Base-by-base conservation (phyloP, 2,888 invertebrate genomes). In the Altica lythri region DNA sequence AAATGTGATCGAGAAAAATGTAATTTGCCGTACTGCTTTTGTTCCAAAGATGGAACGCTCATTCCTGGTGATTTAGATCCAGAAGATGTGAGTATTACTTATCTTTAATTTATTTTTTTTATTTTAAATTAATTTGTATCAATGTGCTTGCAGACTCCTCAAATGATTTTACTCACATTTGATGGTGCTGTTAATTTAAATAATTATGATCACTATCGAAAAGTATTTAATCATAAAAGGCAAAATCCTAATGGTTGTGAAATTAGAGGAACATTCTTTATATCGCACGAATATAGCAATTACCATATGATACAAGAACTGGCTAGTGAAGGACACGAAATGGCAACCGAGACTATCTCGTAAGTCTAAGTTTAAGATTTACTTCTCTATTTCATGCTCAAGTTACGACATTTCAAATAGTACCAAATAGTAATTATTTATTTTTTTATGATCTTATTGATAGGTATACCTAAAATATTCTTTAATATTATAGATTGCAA, bases 181-280 rank as follows among this genome's bases (percentile, higher is more conserved):
- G 95, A 95, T 74, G 95, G 95, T 45, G 95, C 94, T 16, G 85
- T 95, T 64, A 95, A 95, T 78, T 82, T 92, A 70, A 92, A 94
- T 75, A 95, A 95, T 78, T 93, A 85, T 75, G 89, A 92, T 59
- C 85, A 89, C 69, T 95, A 95, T 78, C 86, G 84, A 74, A 89
- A 89, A 77, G 90, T 95, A 49, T 91, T 95, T 75, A 84, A 85
- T 70, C 84, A 83, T 55, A 86, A 88, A 72, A 81, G 90, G 62
- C 82, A 86, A 70, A 95, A 95, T 79, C 91, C 94, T 37, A 95
- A 96, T 73, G 91, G 90, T 10, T 95, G 95, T 69, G 83, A 87
- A 10, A 87, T 95, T 62, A 86, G 84, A 63, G 95, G 93, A 56
- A 96, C 96, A 2, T 96, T 95, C 81, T 96, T 95, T 80, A 82